These are phyloP conservation scores for Natrix natrix DNA, from an alignment of 2,797 vertebrate genomes.

Conservation along the genomic window DNA sequence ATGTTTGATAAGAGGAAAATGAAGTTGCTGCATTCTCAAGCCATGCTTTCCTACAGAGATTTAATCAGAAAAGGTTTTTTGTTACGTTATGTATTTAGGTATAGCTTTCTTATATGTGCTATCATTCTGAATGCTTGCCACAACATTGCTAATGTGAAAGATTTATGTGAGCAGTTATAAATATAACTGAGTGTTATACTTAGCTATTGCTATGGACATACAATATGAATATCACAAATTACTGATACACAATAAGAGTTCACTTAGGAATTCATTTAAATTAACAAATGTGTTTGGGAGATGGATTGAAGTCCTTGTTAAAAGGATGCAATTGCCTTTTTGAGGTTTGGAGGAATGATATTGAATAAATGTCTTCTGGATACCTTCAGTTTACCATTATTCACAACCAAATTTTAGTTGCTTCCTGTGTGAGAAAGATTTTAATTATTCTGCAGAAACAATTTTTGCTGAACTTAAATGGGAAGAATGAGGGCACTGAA, in stretches of 20 bases:
- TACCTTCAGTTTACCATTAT: not conserved
- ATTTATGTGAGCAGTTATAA: not conserved
- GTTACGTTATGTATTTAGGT: not conserved
- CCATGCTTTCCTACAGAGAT: constrained; percentile 40
- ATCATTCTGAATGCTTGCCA: not conserved
- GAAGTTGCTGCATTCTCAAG: constrained; percentile 49
- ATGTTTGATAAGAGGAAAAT: constrained; percentile 38
- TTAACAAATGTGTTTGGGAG: not conserved
- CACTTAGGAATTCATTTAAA: not conserved
- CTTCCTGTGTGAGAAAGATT: not conserved
- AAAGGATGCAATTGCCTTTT: not conserved
- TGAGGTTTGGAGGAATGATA: not conserved
- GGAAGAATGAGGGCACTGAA: not conserved
- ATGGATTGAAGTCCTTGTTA: not conserved
- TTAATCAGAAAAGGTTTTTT: constrained; percentile 38
- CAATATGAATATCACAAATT: not conserved
- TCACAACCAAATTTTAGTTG: not conserved
- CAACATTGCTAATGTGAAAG: not conserved
- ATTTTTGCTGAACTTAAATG: not conserved
- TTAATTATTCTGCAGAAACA: not conserved
- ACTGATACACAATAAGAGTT: not conserved
- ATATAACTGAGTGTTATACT: not conserved
- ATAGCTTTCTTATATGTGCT: not conserved
- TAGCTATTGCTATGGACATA: not conserved
- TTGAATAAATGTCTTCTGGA: not conserved